A percentile compares a stretch with the other conserved stretches of the same genome.
phyloP scores from a whole-genome alignment of 2,888 invertebrate genomes.

The Aporophyla nigra region DNA sequence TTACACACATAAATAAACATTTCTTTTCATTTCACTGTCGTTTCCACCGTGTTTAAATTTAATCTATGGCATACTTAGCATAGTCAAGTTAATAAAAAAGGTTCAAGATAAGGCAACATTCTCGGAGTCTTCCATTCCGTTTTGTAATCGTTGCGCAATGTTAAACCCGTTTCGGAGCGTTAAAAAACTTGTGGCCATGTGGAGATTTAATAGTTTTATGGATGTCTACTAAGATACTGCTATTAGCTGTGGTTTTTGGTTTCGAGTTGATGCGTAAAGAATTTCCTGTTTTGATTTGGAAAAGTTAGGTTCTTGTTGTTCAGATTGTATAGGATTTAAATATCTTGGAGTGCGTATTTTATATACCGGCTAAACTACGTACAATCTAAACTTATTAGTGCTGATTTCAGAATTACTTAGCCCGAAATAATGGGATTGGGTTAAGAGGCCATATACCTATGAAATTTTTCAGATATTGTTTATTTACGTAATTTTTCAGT shows the following conservation, averaged over 20 bases:
- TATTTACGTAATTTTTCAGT: too few relatives aligned
- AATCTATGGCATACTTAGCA: background rate
- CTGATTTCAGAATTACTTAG: background rate
- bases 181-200: slow-evolving; percentile 17
- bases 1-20: too few relatives aligned
- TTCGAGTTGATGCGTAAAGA: background rate
- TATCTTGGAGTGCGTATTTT: background rate
- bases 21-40: too few relatives aligned
- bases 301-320: background rate
- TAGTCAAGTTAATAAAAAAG: background rate
- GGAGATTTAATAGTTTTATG: slow-evolving; percentile 10
- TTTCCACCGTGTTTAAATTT: background rate
- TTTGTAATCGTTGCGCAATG: slow-evolving; percentile 48
- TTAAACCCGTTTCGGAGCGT: slow-evolving; percentile 34
- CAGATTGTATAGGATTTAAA: background rate
- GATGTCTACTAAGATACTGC: background rate
- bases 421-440: background rate
- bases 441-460: too few relatives aligned
- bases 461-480: too few relatives aligned
- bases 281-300: background rate
- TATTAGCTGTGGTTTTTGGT: background rate
- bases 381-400: background rate
- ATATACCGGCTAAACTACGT: too few relatives aligned
- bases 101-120: slow-evolving; percentile 45
- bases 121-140: slow-evolving; percentile 33